phyloP scores from a whole-genome alignment of 2,888 invertebrate genomes.

The Drosophila niveifrons region DNA sequence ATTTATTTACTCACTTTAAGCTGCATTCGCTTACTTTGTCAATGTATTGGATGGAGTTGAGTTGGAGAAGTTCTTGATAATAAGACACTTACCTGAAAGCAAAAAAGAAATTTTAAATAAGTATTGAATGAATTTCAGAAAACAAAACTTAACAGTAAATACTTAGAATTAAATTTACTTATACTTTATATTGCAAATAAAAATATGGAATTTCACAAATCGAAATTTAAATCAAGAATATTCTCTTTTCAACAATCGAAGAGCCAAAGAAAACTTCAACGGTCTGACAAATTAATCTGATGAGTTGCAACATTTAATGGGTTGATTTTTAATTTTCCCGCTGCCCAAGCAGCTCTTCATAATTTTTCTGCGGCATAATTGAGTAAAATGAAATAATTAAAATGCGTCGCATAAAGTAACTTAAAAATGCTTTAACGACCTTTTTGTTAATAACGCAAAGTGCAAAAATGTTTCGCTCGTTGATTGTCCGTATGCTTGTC shows the following conservation, averaged over 20 bases:
- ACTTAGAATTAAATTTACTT: neutral
- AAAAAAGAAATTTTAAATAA: slow-evolving; percentile 16
- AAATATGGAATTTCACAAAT: too few relatives aligned
- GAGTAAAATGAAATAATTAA: slow-evolving; percentile 76
- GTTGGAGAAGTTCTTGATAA: slow-evolving; percentile 1
- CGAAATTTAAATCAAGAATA: too few relatives aligned
- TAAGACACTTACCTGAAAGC: slow-evolving; percentile 64
- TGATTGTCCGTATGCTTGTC: slow-evolving; percentile 36
- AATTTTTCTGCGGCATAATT: slow-evolving; percentile 57
- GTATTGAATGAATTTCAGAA: neutral
- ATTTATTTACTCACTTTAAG: slow-evolving; percentile 69
- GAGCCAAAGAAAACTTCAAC: neutral
- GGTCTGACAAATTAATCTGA: neutral
- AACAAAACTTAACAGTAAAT: neutral
- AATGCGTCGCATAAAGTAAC: slow-evolving; percentile 67
- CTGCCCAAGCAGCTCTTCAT: slow-evolving; percentile 37
- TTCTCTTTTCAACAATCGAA: too few relatives aligned
- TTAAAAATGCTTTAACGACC: slow-evolving; percentile 78
- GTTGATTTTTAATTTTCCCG: slow-evolving; percentile 25
- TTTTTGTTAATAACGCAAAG: slow-evolving; percentile 78
- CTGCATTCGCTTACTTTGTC: slow-evolving; percentile 56
- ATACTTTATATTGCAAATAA: neutral
- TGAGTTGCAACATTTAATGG: slow-evolving; percentile 20
- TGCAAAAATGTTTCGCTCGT: slow-evolving; percentile 65
- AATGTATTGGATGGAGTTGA: slow-evolving; percentile 27